These are phyloP conservation scores for Heliothis virescens DNA, from an alignment of 1,140 invertebrate genomes.

Conservation along the genomic window DNA sequence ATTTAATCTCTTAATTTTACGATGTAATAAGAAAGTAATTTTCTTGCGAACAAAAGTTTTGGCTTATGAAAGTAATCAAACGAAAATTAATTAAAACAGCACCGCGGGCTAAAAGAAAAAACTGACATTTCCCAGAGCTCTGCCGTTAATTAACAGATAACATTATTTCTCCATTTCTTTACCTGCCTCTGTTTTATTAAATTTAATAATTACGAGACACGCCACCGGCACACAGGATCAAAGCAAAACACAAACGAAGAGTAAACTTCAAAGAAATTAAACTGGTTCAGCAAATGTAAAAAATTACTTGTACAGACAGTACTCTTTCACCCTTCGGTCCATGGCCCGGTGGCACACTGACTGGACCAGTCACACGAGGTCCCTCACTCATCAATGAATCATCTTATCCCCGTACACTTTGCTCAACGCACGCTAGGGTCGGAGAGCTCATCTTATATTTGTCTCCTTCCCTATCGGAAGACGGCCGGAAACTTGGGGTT, in stretches of 20 bases:
- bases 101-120: not conserved
- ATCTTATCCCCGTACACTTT: not conserved
- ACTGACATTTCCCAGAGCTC: not conserved
- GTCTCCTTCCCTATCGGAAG: conserved; percentile 65
- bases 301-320: conserved; percentile 12
- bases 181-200: not conserved
- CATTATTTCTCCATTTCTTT: not conserved
- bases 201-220: conserved; percentile 5
- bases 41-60: no score
- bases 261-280: conserved; percentile 34
- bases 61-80: no score
- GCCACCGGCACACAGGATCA: not conserved
- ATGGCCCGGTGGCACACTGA: conserved; percentile 70
- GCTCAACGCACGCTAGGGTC: not conserved
- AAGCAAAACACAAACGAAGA: conserved; percentile 7
- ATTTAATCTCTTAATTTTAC: not conserved
- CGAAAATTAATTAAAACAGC: no score
- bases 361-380: conserved; percentile 46
- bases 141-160: not conserved
- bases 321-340: conserved; percentile 48
- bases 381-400: conserved; percentile 37
- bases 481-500: conserved; percentile 71
- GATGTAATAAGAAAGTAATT: no score
- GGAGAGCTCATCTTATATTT: conserved; percentile 44
- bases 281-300: conserved; percentile 35